Base-by-base conservation (phyloP, 1,140 invertebrate species). In the Agrypnia vestita region DNA sequence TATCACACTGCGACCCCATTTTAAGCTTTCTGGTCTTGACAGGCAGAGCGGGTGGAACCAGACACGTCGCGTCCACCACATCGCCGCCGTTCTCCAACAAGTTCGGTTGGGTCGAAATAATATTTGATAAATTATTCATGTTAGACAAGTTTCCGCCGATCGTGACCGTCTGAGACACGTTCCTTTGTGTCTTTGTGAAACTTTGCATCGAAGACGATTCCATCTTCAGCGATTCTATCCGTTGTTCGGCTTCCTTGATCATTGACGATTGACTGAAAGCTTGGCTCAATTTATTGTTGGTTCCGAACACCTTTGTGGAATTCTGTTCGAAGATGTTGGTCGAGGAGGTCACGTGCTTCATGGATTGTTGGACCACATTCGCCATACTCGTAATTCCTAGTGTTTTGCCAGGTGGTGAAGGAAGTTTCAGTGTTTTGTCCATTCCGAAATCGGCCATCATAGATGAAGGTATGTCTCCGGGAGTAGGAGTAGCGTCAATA, bases 171-270 rank as follows among this genome's bases (percentile, higher is more conserved):
- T 78, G 51, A 8, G 77, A 78, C 6, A 78, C 64, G 21, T 78
- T 71, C 13, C 47, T 67, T 43, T 78, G 76, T 49, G 90, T 90
- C 3, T 88, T 85, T 12, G 90, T 90, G 72, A 92, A 93, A 61
- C 92, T 93, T 82, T 92, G 86, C 78, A 91, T 86, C 13, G 91
- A 92, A 72, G 90, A 89, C 87, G 88, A 82, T 91, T 89, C 21
- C 91, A 93, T 78, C 51, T 78, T 78, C 7, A 78, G 25, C n/a
- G 73, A 75, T 77, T 77, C 62, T 12, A 67, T 51, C 15, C 67
- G 9, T 15, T 78, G 76, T 49, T 78, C 73, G 4, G 64, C 74
- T 64, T 72, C 64, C 61, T 80, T 72, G 62, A 90, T 91, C 4
- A 90, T 90, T 72, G 91, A 90, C 51, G 91, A 85, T 83, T 91